Evolutionary conservation across 2,888 invertebrate genomes (phyloP).

Genomic region (Noctua pronuba): DNA sequence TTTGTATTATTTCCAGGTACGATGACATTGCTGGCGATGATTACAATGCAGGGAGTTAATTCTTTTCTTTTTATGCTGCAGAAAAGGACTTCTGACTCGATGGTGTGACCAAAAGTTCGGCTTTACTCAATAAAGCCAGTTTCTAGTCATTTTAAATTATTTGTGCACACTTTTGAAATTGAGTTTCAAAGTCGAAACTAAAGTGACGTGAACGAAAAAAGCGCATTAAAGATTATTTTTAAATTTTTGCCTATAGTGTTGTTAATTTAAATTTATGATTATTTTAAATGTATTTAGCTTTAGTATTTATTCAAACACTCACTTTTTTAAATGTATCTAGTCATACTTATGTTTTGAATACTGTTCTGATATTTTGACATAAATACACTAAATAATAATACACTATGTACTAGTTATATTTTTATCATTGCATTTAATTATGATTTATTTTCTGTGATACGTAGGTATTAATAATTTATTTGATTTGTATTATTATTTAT

Average conservation of each 20-base stretch:
- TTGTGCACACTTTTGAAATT: neutral
- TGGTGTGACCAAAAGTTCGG: neutral
- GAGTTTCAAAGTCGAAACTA: neutral
- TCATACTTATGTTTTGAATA: neutral
- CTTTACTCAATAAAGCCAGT: neutral
- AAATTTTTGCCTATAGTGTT: neutral
- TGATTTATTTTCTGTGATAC: neutral
- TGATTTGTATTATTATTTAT: neutral
- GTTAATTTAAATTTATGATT: neutral
- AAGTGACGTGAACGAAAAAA: neutral
- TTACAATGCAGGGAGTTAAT: neutral
- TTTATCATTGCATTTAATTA: neutral
- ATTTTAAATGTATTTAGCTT: neutral
- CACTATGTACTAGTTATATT: neutral
- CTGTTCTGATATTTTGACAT: too few species aligned
- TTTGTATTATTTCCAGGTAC: slow-evolving; percentile 13
- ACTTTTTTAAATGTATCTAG: neutral
- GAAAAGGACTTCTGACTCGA: neutral
- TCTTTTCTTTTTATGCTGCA: neutral
- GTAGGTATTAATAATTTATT: neutral
- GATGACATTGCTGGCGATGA: neutral
- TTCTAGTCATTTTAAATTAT: slow-evolving; percentile 20
- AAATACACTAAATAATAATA: too few species aligned
- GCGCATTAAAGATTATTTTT: neutral
- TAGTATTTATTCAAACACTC: slow-evolving; percentile 1